Base-by-base conservation (phyloP, 2,797 vertebrate species). In the Diglossa cyanea region DNA sequence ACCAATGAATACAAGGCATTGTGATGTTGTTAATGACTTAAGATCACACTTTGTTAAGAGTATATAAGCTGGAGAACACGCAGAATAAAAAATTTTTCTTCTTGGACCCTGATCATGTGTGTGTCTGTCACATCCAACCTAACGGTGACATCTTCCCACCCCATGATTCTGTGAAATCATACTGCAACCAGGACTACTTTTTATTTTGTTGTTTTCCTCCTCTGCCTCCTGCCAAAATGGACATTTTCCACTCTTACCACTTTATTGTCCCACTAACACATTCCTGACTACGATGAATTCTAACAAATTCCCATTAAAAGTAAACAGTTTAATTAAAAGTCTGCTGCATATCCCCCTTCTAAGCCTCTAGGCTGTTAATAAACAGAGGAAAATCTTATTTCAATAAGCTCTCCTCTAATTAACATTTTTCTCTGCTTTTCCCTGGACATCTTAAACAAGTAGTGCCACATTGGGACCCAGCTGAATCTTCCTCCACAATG, bases 251-350 rank as follows among this genome's bases (percentile, higher is more conserved):
- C 26, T 24, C 28, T 40, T 51, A 10, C 1, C 31, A 2, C 7
- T 70, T 74, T 78, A 50, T 72, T 77, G 6, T 53, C 83, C 79
- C 60, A 37, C 33, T 50, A 86, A 67, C n/a, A 45, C 51, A 35
- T 26, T 67, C 7, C 14, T 11, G 6, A 33, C 28, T 14, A 6
- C 65, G 74, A 76, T 13, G 45, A 82, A 82, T 45, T 86, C 53
- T 15, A 57, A 53, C 31, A 88, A 87, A 85, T 80, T 85, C 54
- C 39, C 42, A 67, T 67, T 70, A 73, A 81, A 85, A 77, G 11
- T 45, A 60, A 42, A 54, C 16, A 73, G 79, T 72, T 95, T 95
- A 96, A 95, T 96, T 95, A 91, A 94, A 92, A 25, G n/a, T 57
- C 68, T 70, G 63, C 19, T 82, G 20, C 17, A 20, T 26, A 67